Evolutionary conservation across 2,888 invertebrate genomes (phyloP).

Genomic region (Lithosia quadra): DNA sequence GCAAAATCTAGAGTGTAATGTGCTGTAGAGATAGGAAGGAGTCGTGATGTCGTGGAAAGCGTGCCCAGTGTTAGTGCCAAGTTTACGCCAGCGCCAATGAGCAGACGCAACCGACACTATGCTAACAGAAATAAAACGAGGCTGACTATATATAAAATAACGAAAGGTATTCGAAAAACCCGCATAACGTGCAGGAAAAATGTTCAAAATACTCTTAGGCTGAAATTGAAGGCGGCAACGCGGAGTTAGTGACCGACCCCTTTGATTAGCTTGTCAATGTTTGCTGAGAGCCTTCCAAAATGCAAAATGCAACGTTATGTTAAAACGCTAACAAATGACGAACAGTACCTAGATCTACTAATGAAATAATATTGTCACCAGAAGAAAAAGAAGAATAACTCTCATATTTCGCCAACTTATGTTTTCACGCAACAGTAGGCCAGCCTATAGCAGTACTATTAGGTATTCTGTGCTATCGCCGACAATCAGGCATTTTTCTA

Average conservation of each 20-base stretch:
- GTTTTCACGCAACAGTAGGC: no score
- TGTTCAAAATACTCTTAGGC: not conserved
- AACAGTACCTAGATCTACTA: no score
- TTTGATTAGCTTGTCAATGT: conserved; percentile 56
- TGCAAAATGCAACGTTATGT: conserved; percentile 55
- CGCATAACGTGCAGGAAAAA: conserved; percentile 5
- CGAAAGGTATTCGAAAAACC: conserved; percentile 30
- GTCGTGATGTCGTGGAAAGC: conserved; percentile 59
- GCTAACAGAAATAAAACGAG: conserved; percentile 75
- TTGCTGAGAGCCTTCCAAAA: conserved; percentile 50
- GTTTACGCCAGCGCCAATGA: conserved; percentile 74
- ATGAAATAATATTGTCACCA: no score
- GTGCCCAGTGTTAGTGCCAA: conserved; percentile 73
- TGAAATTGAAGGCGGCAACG: not conserved
- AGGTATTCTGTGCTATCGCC: no score
- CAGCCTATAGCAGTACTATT: no score
- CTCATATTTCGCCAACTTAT: no score
- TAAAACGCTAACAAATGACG: conserved; percentile 38
- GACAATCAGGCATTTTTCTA: no score
- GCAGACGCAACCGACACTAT: conserved; percentile 55
- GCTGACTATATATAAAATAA: conserved; percentile 61
- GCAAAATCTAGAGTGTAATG: conserved; percentile 60
- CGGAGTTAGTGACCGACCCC: conserved; percentile 42
- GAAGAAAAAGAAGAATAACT: no score
- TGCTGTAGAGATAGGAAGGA: conserved; percentile 10